Base-by-base conservation (phyloP, 1,140 invertebrate species). In the Bilobella aurantiaca region DNA sequence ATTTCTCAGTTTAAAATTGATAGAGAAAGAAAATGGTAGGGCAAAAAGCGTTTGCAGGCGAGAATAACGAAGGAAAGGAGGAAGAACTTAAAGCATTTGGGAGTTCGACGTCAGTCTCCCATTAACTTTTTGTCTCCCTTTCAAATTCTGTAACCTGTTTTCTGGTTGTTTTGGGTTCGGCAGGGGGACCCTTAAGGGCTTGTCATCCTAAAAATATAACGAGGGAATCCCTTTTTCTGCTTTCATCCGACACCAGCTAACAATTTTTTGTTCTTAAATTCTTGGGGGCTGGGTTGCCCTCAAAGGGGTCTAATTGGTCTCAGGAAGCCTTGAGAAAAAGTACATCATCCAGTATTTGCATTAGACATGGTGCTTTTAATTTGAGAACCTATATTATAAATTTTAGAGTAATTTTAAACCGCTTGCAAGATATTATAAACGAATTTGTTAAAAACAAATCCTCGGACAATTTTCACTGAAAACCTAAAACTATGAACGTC, bases 291-390 rank as follows among this genome's bases (percentile, higher is more conserved):
- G 8, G 3, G 3, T 53, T 53, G 12, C 8, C 5, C 49, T 5
- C 14, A 14, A 23, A 12, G 5, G 49, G 12, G 23, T 23, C 21
- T 14, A 5, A 18, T 16, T 18, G 25, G 49, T n/a, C n/a, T n/a
- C n/a, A n/a, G n/a, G n/a, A n/a, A 23, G 49, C 49, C 49, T 53
- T 53, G 49, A 23, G 49, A 53, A 53, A 53, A 53, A 23, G 49
- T n/a, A 23, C 49, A 16, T 12, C 49, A 8, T 23, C 49, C 23
- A 16, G 23, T 5, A 23, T 23, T 5, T 18, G 25, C 12, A 23
- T 18, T 12, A 5, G 49, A 53, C 14, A 18, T 23, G 8, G 25
- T 53, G 14, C 49, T 53, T 23, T 23, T 23, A 12, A 18, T 23
- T 23, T 53, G 5, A 16, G 14, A 42, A 12, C 14, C 49, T 23